A percentile compares a stretch with the other conserved stretches of the same genome.
These are phyloP conservation scores for Lepilemur ruficaudatus DNA, from an alignment of 2,797 vertebrate genomes.

Conservation along the genomic window DNA sequence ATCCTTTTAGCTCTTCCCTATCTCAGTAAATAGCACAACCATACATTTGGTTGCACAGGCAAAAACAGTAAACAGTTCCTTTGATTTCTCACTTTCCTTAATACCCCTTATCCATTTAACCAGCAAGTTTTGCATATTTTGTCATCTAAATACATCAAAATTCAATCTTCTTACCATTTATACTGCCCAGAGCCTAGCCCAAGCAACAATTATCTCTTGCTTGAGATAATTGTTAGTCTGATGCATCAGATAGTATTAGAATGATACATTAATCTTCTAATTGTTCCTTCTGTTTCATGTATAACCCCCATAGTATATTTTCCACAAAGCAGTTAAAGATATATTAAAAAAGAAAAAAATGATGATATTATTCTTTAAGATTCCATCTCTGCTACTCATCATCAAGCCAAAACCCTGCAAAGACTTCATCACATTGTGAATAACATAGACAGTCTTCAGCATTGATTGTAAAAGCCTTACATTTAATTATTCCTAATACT, in stretches of 20 bases:
- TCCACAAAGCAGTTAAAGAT: background rate
- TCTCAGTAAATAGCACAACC: background rate
- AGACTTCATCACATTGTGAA: background rate
- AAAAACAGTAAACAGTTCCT: background rate
- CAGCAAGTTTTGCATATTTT: background rate
- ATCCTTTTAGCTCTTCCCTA: background rate
- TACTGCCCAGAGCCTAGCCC: background rate
- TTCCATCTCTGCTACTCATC: background rate
- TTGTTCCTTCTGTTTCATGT: constrained; percentile 29
- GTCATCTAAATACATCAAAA: constrained; percentile 35
- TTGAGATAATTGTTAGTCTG: constrained; percentile 45
- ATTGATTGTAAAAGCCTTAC: background rate
- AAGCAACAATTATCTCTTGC: constrained; percentile 36
- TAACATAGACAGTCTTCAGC: background rate
- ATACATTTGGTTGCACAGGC: background rate
- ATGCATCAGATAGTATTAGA: constrained; percentile 29
- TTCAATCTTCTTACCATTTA: constrained; percentile 7
- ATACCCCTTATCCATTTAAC: background rate
- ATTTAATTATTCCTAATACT: background rate
- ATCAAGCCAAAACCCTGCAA: background rate
- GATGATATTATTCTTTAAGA: background rate
- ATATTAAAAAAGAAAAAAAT: constrained; percentile 7
- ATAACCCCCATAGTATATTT: background rate
- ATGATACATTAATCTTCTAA: constrained; percentile 24
- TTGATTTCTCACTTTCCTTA: constrained; percentile 38